A percentile compares a stretch with the other conserved stretches of the same genome.
phyloP scores from a whole-genome alignment of 2,113 vertebrate species.

The Cricetomys ansorgei region DNA sequence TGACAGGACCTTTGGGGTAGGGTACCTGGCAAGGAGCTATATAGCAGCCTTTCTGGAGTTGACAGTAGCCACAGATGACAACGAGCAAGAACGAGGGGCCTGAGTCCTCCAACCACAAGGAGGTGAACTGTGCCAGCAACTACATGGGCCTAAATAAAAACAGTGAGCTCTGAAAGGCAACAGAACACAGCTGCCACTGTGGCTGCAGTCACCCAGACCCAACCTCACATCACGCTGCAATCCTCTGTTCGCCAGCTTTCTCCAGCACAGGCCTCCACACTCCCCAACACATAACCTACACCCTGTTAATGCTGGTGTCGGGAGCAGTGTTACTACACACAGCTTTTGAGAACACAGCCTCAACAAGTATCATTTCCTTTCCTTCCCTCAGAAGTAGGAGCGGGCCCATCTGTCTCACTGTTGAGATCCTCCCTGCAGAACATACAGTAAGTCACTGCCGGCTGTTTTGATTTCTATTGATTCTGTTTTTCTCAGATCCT shows the following conservation, averaged over 20 bases:
- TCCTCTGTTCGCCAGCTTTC: not conserved
- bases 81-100: not conserved
- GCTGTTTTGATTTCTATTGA: not conserved
- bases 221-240: not conserved
- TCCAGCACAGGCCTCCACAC: not conserved
- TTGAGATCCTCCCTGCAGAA: not conserved
- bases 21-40: not conserved
- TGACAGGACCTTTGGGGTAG: not conserved
- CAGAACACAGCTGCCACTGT: not conserved
- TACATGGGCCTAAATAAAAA: not conserved
- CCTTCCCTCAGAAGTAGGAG: not conserved
- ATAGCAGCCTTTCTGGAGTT: not conserved
- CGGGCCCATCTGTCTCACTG: not conserved
- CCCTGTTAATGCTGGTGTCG: not conserved
- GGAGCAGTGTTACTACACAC: not conserved
- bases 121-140: not conserved
- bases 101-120: not conserved
- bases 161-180: not conserved
- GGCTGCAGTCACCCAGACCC: not conserved
- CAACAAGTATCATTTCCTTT: not conserved
- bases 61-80: not conserved
- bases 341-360: not conserved
- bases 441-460: not conserved
- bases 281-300: not conserved
- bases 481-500: slow-evolving; percentile 17